These are phyloP conservation scores for Eueides isabella DNA, from an alignment of 1,140 invertebrate species.

Conservation along the genomic window DNA sequence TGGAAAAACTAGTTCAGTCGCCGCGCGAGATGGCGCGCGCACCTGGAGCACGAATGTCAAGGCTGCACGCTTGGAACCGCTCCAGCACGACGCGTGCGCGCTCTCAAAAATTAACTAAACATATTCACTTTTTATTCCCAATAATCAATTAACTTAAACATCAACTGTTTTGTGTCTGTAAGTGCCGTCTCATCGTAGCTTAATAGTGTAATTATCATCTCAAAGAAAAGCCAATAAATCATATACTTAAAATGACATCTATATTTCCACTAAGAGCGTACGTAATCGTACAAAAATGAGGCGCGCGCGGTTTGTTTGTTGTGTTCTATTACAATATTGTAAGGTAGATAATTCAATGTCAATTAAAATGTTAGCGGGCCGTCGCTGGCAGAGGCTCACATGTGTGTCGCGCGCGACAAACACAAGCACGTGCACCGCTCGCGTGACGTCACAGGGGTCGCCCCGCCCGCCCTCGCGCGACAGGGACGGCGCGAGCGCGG, in stretches of 20 bases:
- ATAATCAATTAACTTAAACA: neutral
- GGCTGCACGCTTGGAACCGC: slow-evolving; percentile 73
- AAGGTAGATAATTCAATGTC: slow-evolving; percentile 73
- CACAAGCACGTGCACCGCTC: slow-evolving; percentile 76
- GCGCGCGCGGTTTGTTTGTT: slow-evolving; percentile 35
- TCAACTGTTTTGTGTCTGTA: neutral
- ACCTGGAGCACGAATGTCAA: slow-evolving; percentile 80
- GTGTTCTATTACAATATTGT: slow-evolving; percentile 51
- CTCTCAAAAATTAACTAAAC: slow-evolving; percentile 35
- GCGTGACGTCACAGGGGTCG: slow-evolving; percentile 73
- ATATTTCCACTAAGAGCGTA: neutral
- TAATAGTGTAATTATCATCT: slow-evolving; percentile 13
- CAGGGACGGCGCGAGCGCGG: slow-evolving; percentile 48
- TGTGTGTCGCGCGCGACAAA: slow-evolving; percentile 78
- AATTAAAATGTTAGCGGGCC: slow-evolving; percentile 69
- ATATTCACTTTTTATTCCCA: slow-evolving; percentile 7
- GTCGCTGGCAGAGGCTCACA: slow-evolving; percentile 55
- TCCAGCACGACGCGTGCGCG: slow-evolving; percentile 61
- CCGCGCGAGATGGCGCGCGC: slow-evolving; percentile 59
- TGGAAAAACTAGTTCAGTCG: slow-evolving; percentile 68
- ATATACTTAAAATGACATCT: neutral
- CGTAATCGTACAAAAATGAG: neutral
- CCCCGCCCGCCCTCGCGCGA: slow-evolving; percentile 58
- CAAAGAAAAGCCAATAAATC: neutral
- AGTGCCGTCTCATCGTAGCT: neutral